Conservation (phyloP, 2,113 vertebrate species). For the Aldabrachelys gigantea region DNA sequence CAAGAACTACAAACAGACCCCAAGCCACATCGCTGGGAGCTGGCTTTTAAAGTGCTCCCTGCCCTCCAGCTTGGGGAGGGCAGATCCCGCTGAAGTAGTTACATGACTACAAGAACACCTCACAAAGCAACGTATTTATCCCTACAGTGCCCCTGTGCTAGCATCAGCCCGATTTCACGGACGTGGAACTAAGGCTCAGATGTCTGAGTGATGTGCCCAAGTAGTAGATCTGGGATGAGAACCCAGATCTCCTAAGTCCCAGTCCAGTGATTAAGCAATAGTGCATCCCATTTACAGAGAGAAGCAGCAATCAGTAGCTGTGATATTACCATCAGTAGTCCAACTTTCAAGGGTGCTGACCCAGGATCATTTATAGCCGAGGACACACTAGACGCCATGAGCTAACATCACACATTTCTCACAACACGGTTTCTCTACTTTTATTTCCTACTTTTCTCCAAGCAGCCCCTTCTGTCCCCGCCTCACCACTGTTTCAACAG, state of each 20-base stretch:
- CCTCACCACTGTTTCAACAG: not conserved
- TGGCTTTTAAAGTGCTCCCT: not conserved
- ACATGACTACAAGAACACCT: not conserved
- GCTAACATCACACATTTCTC: not conserved
- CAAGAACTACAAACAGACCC: not conserved
- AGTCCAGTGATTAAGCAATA: not conserved
- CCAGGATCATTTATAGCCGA: not conserved
- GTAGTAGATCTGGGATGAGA: not conserved
- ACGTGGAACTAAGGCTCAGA: too few relatives aligned
- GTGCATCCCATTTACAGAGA: not conserved
- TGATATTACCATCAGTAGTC: not conserved
- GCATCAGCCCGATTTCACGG: not conserved
- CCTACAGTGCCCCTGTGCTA: not conserved
- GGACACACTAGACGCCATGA: not conserved
- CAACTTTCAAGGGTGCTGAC: not conserved
- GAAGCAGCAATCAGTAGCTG: not conserved
- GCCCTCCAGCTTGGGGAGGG: not conserved
- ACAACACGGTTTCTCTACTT: not conserved
- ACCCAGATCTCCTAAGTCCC: not conserved
- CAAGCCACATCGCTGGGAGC: not conserved
- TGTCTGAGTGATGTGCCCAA: not conserved
- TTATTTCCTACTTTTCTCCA: not conserved
- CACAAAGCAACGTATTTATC: not conserved
- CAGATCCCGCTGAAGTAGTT: not conserved
- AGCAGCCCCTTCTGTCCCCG: not conserved